phyloP scores from a whole-genome alignment of 2,113 vertebrate genomes.

The Pachypanchax playfairii region DNA sequence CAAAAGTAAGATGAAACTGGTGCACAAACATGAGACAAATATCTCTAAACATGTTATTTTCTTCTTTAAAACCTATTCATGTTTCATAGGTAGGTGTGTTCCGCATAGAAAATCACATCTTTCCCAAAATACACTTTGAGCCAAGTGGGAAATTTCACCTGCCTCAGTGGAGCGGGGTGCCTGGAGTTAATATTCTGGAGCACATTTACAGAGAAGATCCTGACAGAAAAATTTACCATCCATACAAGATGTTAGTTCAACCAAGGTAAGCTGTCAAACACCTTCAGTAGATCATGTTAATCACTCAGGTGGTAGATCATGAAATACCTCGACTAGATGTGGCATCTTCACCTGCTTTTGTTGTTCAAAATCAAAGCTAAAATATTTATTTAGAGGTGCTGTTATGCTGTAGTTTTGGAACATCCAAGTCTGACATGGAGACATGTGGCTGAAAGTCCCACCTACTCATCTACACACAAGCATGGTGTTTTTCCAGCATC shows the following conservation, averaged over 20 bases:
- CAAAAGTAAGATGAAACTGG: conserved; percentile 46
- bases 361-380: too few species aligned
- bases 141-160: conserved; percentile 51
- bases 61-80: neutral
- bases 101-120: conserved; percentile 80
- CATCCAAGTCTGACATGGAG: too few species aligned
- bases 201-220: conserved; percentile 75
- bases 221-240: conserved; percentile 27
- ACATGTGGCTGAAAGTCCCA: too few species aligned
- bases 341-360: too few species aligned
- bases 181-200: conserved; percentile 80
- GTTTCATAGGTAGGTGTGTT: conserved; percentile 52
- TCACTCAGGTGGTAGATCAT: too few species aligned
- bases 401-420: too few species aligned
- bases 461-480: too few species aligned
- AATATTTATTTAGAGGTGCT: too few species aligned
- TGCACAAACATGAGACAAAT: too few species aligned
- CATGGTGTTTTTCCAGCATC: too few species aligned
- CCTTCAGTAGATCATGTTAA: too few species aligned
- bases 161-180: conserved; percentile 72
- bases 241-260: conserved; percentile 67
- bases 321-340: too few species aligned
- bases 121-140: conserved; percentile 67
- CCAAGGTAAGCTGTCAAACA: conserved; percentile 52
- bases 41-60: neutral